Percentiles rank a stretch among this genome's conserved stretches.
These are phyloP conservation scores for Lacerta agilis DNA, from an alignment of 2,797 vertebrate genomes.

Conservation along the genomic window DNA sequence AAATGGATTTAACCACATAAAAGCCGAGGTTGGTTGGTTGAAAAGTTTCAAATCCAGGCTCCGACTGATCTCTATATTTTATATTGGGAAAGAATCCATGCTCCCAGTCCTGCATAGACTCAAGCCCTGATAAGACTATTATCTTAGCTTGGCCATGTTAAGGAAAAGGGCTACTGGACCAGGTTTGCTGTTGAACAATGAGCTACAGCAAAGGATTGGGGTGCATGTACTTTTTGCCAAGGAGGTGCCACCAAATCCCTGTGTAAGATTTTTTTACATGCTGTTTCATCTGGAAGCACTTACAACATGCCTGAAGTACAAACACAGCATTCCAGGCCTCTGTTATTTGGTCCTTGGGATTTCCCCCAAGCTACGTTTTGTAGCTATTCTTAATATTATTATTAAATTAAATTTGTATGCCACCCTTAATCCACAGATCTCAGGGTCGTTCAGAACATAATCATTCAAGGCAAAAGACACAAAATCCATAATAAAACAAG, in stretches of 20 bases:
- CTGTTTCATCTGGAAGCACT: neutral
- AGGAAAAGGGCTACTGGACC: neutral
- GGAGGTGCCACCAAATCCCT: neutral
- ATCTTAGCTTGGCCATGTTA: neutral
- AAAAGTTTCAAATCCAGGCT: constrained; percentile 6
- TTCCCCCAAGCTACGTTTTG: no score
- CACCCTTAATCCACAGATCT: no score
- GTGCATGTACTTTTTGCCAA: no score
- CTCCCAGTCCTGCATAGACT: neutral
- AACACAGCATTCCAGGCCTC: no score
- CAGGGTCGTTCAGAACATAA: no score
- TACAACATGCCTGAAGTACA: no score
- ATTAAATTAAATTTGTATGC: no score
- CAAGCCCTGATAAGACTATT: neutral
- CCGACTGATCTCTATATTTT: neutral
- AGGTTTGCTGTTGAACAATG: neutral
- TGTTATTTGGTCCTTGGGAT: no score
- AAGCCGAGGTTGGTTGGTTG: constrained; percentile 31
- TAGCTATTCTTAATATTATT: no score
- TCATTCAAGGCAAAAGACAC: no score
- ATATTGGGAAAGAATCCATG: neutral
- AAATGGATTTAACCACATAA: neutral
- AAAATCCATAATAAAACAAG: no score
- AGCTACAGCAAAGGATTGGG: neutral
- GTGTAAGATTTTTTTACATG: neutral